phyloP scores from a whole-genome alignment of 2,113 vertebrate genomes.

The Cavia aperea region DNA sequence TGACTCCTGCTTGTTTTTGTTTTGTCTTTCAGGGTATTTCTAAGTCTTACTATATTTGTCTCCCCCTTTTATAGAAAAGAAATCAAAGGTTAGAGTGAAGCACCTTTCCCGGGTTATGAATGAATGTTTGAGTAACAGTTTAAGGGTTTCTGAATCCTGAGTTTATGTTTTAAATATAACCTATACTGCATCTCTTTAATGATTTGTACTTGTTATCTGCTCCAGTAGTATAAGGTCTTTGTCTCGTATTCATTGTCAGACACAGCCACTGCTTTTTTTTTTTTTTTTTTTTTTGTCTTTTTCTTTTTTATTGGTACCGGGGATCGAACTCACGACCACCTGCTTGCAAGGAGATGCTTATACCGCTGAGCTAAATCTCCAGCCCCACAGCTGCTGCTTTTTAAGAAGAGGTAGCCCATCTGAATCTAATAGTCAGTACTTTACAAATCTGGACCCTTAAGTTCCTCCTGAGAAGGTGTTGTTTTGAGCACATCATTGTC shows the following conservation, averaged over 20 bases:
- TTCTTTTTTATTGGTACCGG: too few species aligned
- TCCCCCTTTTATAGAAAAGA: background rate
- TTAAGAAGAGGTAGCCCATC: background rate
- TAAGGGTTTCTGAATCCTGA: background rate
- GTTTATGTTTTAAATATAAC: background rate
- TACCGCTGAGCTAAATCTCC: too few species aligned
- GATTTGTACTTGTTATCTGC: slow-evolving; percentile 15
- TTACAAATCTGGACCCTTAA: slow-evolving; percentile 16
- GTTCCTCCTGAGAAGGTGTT: background rate
- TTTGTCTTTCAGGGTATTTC: slow-evolving; percentile 5
- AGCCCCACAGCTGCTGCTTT: background rate
- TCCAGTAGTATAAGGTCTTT: background rate
- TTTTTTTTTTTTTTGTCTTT: background rate
- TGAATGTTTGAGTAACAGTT: background rate
- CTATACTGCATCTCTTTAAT: background rate
- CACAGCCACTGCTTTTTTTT: background rate
- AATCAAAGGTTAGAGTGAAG: background rate
- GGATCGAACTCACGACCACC: too few species aligned
- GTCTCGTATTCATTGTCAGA: background rate
- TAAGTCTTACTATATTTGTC: background rate
- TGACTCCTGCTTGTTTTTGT: background rate
- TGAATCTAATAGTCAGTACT: background rate
- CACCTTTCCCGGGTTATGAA: background rate
- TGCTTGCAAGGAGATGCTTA: too few species aligned
- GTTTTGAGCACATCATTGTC: background rate